A percentile compares a stretch with the other conserved stretches of the same genome.
Evolutionary conservation across 2,113 vertebrate species (phyloP).

Genomic region (Willisornis vidua): DNA sequence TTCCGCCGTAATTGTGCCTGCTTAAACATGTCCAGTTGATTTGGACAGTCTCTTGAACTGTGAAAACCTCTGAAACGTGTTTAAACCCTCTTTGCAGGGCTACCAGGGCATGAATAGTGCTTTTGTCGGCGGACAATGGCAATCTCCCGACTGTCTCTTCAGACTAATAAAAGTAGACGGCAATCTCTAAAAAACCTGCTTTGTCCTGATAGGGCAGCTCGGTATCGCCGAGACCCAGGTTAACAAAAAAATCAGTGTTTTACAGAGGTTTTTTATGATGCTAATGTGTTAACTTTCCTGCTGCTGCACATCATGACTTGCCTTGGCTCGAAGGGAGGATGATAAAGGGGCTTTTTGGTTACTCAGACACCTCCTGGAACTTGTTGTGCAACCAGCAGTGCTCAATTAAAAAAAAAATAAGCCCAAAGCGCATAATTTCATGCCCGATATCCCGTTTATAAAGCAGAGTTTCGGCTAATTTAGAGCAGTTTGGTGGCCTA

Average conservation of each 20-base stretch:
- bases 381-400: not conserved
- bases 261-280: not conserved
- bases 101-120: not conserved
- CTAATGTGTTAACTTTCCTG: not conserved
- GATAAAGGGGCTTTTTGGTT: not conserved
- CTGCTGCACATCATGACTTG: not conserved
- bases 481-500: not conserved
- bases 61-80: not conserved
- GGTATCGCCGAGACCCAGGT: not conserved
- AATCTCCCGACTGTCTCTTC: not conserved
- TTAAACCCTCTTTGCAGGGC: not conserved
- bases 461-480: not conserved
- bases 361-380: not conserved
- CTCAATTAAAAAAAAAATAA: not conserved
- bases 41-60: not conserved
- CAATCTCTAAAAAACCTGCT: not conserved
- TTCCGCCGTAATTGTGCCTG: not conserved
- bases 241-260: not conserved
- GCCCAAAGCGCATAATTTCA: not conserved
- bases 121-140: not conserved
- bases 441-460: accelerated
- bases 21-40: not conserved
- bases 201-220: not conserved
- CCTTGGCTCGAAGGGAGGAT: not conserved
- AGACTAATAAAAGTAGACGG: not conserved